A percentile compares a stretch with the other conserved stretches of the same genome.
Conservation (phyloP, 1,140 invertebrate species). For the Cylas formicarius region DNA sequence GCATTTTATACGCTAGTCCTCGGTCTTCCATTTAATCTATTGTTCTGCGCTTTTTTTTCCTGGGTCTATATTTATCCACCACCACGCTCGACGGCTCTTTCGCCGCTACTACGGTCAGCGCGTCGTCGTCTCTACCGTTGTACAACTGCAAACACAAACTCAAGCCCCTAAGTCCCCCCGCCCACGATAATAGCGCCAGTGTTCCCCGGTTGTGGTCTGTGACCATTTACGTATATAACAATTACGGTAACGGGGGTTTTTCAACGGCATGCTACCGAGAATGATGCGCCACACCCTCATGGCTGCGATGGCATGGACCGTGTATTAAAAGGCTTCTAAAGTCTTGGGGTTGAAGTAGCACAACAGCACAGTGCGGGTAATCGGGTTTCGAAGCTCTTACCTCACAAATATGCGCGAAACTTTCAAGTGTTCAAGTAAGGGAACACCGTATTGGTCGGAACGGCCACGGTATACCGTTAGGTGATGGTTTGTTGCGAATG, state of each 20-base stretch:
- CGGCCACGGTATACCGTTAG: too few species aligned
- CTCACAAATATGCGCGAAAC: slow-evolving; percentile 2
- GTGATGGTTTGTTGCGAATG: too few species aligned
- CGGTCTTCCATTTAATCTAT: too few species aligned
- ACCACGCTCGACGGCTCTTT: too few species aligned
- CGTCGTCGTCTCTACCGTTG: slow-evolving; percentile 19
- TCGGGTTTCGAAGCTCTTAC: background rate
- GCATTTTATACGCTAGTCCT: too few species aligned
- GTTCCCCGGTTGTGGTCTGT: slow-evolving; percentile 55
- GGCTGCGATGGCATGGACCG: slow-evolving; percentile 88
- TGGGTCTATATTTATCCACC: too few species aligned
- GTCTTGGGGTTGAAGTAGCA: slow-evolving; percentile 54
- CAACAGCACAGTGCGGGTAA: background rate
- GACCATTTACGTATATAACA: slow-evolving; percentile 60
- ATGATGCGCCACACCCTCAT: slow-evolving; percentile 81
- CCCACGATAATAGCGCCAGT: background rate
- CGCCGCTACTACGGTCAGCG: slow-evolving; percentile 9
- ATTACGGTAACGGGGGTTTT: slow-evolving; percentile 72
- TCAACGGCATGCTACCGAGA: slow-evolving; percentile 81
- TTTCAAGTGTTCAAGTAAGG: too few species aligned
- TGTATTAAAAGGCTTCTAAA: slow-evolving; percentile 73
- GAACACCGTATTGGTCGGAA: too few species aligned
- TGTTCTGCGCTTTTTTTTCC: too few species aligned
- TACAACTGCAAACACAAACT: slow-evolving; percentile 16
- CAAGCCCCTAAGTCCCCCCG: background rate